These are phyloP conservation scores for Andrena dorsata DNA, from an alignment of 2,888 invertebrate genomes.

Conservation along the genomic window DNA sequence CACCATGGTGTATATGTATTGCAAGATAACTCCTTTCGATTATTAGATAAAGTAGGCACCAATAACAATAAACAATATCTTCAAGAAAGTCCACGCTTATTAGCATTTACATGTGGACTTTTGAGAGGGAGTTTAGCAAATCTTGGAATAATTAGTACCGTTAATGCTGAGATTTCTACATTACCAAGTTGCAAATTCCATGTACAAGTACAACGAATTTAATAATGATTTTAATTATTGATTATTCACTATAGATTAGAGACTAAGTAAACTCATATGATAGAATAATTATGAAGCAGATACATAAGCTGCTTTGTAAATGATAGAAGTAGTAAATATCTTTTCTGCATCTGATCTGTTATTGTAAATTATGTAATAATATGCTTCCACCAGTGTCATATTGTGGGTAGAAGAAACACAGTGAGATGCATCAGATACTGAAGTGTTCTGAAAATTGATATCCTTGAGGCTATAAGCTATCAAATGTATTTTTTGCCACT, in stretches of 20 bases:
- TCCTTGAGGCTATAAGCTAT: no score
- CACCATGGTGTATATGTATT: slow-evolving; percentile 99
- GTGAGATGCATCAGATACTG: no score
- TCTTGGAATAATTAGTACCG: slow-evolving; percentile 96
- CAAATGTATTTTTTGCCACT: no score
- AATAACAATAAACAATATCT: slow-evolving; percentile 96
- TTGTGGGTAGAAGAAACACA: not conserved
- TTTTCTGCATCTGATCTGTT: not conserved
- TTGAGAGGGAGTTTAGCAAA: slow-evolving; percentile 97
- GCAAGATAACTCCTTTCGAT: slow-evolving; percentile 97
- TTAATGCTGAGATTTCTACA: slow-evolving; percentile 96
- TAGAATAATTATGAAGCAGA: not conserved
- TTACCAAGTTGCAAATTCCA: slow-evolving; percentile 98
- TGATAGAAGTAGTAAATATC: not conserved
- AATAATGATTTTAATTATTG: slow-evolving; percentile 35
- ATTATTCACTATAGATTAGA: not conserved
- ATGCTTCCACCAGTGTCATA: not conserved
- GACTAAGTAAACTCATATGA: not conserved
- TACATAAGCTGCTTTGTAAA: not conserved
- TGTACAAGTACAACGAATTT: slow-evolving; percentile 92
- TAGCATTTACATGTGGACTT: slow-evolving; percentile 98
- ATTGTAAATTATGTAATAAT: slow-evolving; percentile 7
- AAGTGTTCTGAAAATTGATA: no score
- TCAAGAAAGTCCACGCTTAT: slow-evolving; percentile 95
- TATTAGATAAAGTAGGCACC: slow-evolving; percentile 91